A percentile compares a stretch with the other conserved stretches of the same genome.
These are phyloP conservation scores for Drosophila nigrodunni DNA, from an alignment of 1,140 invertebrate genomes.

Conservation along the genomic window DNA sequence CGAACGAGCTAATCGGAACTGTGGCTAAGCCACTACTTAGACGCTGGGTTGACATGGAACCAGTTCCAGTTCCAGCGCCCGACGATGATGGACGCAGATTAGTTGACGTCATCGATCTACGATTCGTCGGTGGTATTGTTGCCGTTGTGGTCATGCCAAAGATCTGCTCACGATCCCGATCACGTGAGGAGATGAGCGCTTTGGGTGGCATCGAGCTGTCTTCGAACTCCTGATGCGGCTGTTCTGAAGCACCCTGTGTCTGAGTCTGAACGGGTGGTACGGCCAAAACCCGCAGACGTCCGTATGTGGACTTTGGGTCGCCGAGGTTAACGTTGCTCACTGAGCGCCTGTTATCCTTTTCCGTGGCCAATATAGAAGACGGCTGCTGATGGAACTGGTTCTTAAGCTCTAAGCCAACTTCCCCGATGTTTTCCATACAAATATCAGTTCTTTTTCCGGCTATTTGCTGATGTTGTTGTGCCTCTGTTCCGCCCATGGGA, in stretches of 20 bases:
- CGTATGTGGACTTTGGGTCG: slow-evolving; percentile 85
- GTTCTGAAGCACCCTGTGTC: slow-evolving; percentile 13
- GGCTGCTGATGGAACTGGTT: slow-evolving; percentile 9
- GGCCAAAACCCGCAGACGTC: slow-evolving; percentile 87
- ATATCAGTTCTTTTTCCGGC: slow-evolving; percentile 9
- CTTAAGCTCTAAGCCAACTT: not conserved
- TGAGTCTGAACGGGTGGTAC: slow-evolving; percentile 85
- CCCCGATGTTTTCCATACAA: not conserved
- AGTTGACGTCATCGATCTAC: slow-evolving; percentile 66
- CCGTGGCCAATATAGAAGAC: not conserved
- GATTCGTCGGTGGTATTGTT: slow-evolving; percentile 53
- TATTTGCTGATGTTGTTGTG: slow-evolving; percentile 19
- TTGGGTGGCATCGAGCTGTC: slow-evolving; percentile 21
- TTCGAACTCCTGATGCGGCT: slow-evolving; percentile 18
- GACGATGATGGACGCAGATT: slow-evolving; percentile 83
- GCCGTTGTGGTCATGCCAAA: slow-evolving; percentile 27
- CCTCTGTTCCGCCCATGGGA: not conserved
- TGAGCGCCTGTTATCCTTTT: slow-evolving; percentile 52
- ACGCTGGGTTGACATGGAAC: slow-evolving; percentile 72
- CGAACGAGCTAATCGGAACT: slow-evolving; percentile 38
- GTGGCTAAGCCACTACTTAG: slow-evolving; percentile 69
- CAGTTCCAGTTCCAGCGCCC: slow-evolving; percentile 78
- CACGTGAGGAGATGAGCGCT: slow-evolving; percentile 33
- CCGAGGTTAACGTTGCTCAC: slow-evolving; percentile 11
- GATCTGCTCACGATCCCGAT: slow-evolving; percentile 14